A percentile compares a stretch with the other conserved stretches of the same genome.
Conservation (phyloP, 2,797 vertebrate genomes). For the Sebastolobus alascanus region DNA sequence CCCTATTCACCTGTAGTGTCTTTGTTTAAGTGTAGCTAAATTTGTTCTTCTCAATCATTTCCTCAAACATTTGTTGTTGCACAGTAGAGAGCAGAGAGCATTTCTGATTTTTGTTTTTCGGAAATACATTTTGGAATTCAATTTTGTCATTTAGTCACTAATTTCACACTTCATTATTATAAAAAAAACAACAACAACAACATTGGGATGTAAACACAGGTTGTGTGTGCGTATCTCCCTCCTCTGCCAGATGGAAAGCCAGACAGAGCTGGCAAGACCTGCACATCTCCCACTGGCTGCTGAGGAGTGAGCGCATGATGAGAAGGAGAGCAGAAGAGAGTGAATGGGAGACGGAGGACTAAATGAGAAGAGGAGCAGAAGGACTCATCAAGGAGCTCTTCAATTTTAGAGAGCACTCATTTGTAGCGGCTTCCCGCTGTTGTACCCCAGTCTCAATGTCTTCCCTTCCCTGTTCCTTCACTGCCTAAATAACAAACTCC, state of each 20-base stretch:
- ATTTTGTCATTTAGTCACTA: background rate
- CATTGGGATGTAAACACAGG: constrained; percentile 57
- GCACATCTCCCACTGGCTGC: constrained; percentile 73
- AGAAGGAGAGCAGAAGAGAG: constrained; percentile 41
- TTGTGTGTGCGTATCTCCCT: constrained; percentile 32
- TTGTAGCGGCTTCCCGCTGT: constrained; percentile 64
- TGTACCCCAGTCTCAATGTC: constrained; percentile 35
- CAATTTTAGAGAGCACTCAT: constrained; percentile 73
- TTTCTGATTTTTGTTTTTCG: constrained; percentile 7
- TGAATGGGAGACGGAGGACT: constrained; percentile 60
- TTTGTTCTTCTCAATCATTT: background rate
- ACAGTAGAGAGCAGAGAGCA: background rate
- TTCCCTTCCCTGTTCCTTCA: constrained; percentile 20
- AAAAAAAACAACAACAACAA: constrained; percentile 7
- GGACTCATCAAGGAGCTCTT: constrained; percentile 75
- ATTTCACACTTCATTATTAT: constrained; percentile 38
- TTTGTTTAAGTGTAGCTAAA: background rate
- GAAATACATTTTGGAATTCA: background rate
- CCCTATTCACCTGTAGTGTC: too few species aligned
- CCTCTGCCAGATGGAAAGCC: constrained; percentile 70
- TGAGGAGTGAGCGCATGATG: constrained; percentile 45
- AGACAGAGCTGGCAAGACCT: constrained; percentile 76
- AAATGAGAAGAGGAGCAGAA: constrained; percentile 69
- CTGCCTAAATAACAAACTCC: constrained; percentile 41
- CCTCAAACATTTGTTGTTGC: background rate